Evolutionary conservation across 1,140 invertebrate species (phyloP).

Genomic region (Rhyacophila brunnea): DNA sequence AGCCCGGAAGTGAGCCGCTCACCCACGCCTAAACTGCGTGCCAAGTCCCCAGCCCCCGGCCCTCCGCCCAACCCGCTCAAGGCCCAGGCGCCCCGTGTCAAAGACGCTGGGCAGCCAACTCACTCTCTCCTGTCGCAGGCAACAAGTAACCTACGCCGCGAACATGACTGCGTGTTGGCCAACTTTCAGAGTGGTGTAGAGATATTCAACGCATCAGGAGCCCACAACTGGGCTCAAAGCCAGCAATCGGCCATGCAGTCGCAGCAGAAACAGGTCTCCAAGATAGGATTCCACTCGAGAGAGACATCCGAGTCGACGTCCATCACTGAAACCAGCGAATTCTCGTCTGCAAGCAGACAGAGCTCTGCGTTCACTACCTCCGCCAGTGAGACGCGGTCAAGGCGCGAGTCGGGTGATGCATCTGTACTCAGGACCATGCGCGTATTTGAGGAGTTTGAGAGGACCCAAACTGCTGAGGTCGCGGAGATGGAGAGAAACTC

Average conservation of each 20-base stretch:
- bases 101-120: constrained; percentile 41
- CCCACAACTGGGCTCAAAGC: constrained; percentile 38
- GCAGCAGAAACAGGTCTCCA: constrained; percentile 40
- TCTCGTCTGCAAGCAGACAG: constrained; percentile 38
- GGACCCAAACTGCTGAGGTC: constrained; percentile 59
- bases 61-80: constrained; percentile 60
- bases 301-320: constrained; percentile 42
- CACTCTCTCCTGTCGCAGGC: constrained; percentile 41
- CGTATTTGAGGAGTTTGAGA: constrained; percentile 63
- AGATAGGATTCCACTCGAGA: constrained; percentile 41
- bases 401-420: constrained; percentile 54
- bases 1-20: constrained; percentile 57
- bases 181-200: constrained; percentile 35
- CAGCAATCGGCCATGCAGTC: constrained; percentile 40
- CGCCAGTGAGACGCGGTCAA: constrained; percentile 33
- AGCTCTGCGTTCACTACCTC: too few relatives aligned
- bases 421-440: constrained; percentile 61
- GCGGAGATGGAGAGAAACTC: constrained; percentile 55
- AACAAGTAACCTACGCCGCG: constrained; percentile 41
- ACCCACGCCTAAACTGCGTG: constrained; percentile 56
- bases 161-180: constrained; percentile 40
- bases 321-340: constrained; percentile 46
- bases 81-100: constrained; percentile 56
- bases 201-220: constrained; percentile 36
- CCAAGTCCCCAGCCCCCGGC: constrained; percentile 59